Conservation (phyloP, 1,140 invertebrate species). For the Sipha flava region DNA sequence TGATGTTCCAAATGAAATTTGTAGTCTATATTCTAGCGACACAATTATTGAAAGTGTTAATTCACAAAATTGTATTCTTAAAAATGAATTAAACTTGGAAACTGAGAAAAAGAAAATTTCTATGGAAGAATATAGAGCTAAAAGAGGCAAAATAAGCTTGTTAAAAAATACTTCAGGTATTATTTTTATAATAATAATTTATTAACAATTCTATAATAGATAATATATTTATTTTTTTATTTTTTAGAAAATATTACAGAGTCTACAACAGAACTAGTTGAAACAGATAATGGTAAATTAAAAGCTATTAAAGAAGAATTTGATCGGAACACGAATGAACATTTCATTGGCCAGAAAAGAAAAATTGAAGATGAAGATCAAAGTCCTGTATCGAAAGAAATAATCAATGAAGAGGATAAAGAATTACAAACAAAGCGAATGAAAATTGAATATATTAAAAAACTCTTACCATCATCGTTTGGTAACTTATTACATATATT, state of each 20-base stretch:
- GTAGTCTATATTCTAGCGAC: neutral
- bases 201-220: neutral
- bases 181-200: neutral
- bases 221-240: neutral
- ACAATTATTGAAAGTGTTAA: neutral
- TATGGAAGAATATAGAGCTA: slow-evolving; percentile 10
- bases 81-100: neutral
- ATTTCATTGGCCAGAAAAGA: neutral
- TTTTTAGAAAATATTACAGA: neutral
- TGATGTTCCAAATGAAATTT: neutral
- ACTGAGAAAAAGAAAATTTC: slow-evolving; percentile 24
- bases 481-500: neutral
- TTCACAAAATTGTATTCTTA: neutral
- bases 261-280: neutral
- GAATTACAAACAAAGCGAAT: neutral
- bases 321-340: neutral
- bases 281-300: neutral
- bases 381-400: neutral
- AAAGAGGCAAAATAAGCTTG: neutral
- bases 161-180: neutral
- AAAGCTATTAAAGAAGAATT: neutral
- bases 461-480: slow-evolving; percentile 13
- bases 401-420: neutral
- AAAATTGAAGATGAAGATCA: neutral
- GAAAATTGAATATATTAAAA: slow-evolving; percentile 21